Conservation (phyloP, 2,888 invertebrate species). For the Drosophila siamana region DNA sequence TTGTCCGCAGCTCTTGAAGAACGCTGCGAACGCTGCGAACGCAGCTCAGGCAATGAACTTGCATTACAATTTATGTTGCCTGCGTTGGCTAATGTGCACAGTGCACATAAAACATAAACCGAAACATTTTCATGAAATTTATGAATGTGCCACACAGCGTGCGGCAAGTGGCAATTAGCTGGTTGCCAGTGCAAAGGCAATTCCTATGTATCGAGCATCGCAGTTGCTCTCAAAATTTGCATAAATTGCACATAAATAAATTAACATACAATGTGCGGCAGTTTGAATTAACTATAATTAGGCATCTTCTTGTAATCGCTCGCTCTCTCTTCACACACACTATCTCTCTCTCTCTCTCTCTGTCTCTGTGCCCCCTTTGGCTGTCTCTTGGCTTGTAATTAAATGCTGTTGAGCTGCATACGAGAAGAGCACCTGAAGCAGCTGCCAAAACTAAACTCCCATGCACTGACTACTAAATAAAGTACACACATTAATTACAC, state of each 20-base stretch:
- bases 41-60: constrained; percentile 23
- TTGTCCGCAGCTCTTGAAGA: constrained; percentile 15
- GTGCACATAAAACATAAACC: constrained; percentile 45
- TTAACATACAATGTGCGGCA: constrained; percentile 70
- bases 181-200: constrained; percentile 20
- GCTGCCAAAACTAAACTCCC: constrained; percentile 32
- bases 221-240: constrained; percentile 49
- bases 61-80: constrained; percentile 41
- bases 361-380: neutral
- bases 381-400: constrained; percentile 44
- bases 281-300: constrained; percentile 65
- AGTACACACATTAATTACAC: constrained; percentile 50
- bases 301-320: constrained; percentile 26
- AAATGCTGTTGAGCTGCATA: constrained; percentile 50
- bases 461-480: constrained; percentile 33
- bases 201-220: constrained; percentile 23
- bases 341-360: neutral
- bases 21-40: neutral
- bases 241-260: constrained; percentile 64
- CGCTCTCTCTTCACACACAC: neutral
- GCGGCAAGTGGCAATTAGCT: neutral
- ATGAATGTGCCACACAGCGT: constrained; percentile 28
- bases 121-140: constrained; percentile 30
- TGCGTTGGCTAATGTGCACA: neutral
- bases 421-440: constrained; percentile 42